Conservation (phyloP, 2,888 invertebrate species). For the Clostera curtula region DNA sequence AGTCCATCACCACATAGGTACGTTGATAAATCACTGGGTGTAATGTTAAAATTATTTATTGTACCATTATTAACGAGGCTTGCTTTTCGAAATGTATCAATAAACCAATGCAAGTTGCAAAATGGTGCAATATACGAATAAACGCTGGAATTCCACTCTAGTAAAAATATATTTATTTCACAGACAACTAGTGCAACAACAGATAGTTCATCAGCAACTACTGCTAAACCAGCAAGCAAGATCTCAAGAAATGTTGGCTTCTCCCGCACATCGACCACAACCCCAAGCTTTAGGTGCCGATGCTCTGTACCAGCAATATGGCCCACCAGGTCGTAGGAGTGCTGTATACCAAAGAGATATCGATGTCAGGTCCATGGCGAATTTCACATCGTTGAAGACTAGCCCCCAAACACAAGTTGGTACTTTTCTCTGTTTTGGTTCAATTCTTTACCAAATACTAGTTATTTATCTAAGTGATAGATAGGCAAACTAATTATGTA, state of each 20-base stretch:
- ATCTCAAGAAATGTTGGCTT: constrained; percentile 74
- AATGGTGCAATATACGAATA: too few relatives aligned
- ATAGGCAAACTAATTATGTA: not conserved
- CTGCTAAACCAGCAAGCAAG: constrained; percentile 66
- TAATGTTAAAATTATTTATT: too few relatives aligned
- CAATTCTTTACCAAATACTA: too few relatives aligned
- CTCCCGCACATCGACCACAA: constrained; percentile 48
- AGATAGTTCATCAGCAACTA: constrained; percentile 67
- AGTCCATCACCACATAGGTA: constrained; percentile 68
- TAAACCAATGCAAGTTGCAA: too few relatives aligned
- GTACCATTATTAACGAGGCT: too few relatives aligned
- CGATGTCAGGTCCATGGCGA: constrained; percentile 61
- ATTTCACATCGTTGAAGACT: constrained; percentile 62
- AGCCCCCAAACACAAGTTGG: constrained; percentile 55
- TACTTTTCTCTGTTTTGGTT: too few relatives aligned
- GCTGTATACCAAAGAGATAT: constrained; percentile 62
- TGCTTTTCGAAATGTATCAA: too few relatives aligned
- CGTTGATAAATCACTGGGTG: too few relatives aligned
- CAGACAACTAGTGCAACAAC: constrained; percentile 66
- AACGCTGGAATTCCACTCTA: not conserved
- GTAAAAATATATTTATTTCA: constrained; percentile 5
- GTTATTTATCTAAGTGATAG: too few relatives aligned
- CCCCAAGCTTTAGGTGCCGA: constrained; percentile 61
- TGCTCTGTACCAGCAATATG: constrained; percentile 66
- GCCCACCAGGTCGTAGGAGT: constrained; percentile 58